Base-by-base conservation (phyloP, 2,113 vertebrate species). In the Heterochromis multidens region DNA sequence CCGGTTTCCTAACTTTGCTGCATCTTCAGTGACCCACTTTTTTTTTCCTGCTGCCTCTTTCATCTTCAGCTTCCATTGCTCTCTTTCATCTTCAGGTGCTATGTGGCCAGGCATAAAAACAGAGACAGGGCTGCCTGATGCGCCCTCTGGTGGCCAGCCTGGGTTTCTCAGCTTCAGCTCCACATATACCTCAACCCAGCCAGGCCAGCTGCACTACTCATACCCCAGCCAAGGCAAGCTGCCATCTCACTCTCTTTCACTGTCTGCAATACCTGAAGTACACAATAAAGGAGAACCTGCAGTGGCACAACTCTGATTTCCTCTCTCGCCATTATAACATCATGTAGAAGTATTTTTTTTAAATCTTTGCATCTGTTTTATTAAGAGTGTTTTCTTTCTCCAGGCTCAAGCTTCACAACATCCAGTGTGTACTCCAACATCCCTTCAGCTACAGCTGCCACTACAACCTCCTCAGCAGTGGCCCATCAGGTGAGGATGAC, bases 101-200 rank as follows among this genome's bases (percentile, higher is more conserved):
- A 97, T 99, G 97, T 99, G 99, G 99, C 99, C 98, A 95, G 99
- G 98, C 97, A 97, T 99, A 95, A 99, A 99, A 97, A 96, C 98
- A 94, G 98, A 99, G 97, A 97, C 97, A 96, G 97, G 96, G 96
- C 96, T 98, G 97, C 97, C 97, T 95, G 97, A 98, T 95, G 96
- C 97, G 87, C 95, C 98, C 97, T 97, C 97, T 97, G 96, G 97
- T 97, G 98, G 97, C 96, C 97, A 98, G 97, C 96, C 97, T 96
- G 97, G 97, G 96, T 98, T 98, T 97, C 97, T 99, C 97, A 98
- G 97, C 97, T 99, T 98, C 97, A 98, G 97, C 96, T 95, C 97
- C 95, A 96, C 97, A 95, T 97, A 98, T 96, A 97, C 97, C 95
- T 97, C 98, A 96, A 97, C 96, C 94, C 98, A 97, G 95, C 95